Percentiles rank a stretch among this genome's conserved stretches.
Conservation (phyloP, 2,113 vertebrate species). For the Gymnocephalus cernua region DNA sequence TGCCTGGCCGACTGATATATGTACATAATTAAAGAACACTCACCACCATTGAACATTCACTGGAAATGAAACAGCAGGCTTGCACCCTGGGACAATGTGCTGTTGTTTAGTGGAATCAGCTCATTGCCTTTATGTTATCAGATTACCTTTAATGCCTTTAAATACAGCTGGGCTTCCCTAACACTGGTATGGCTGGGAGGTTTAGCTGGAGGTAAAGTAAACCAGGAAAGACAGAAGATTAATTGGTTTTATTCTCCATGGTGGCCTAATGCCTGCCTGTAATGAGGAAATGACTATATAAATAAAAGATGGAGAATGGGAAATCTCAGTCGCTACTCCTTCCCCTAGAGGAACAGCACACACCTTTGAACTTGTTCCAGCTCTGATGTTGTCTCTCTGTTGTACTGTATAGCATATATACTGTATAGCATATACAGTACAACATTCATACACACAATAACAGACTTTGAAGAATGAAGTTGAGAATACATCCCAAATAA, state of each 20-base stretch:
- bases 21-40: conserved; percentile 75
- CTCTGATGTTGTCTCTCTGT: conserved; percentile 51
- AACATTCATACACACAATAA: conserved; percentile 15
- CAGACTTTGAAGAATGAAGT: conserved; percentile 38
- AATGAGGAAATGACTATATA: conserved; percentile 78
- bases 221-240: conserved; percentile 38
- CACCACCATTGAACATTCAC: conserved; percentile 56
- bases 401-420: background rate
- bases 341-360: conserved; percentile 35
- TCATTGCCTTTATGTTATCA: conserved; percentile 51
- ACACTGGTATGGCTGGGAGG: conserved; percentile 18
- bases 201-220: conserved; percentile 24
- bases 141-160: conserved; percentile 58
- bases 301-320: conserved; percentile 65
- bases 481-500: conserved; percentile 10
- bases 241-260: conserved; percentile 55
- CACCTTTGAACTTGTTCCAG: conserved; percentile 75
- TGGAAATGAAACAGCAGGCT: conserved; percentile 52
- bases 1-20: conserved; percentile 72
- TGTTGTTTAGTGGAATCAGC: conserved; percentile 56
- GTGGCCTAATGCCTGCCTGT: conserved; percentile 26
- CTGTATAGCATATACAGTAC: too few species aligned
- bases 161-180: conserved; percentile 39
- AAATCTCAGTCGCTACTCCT: conserved; percentile 61
- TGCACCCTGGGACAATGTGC: conserved; percentile 44